phyloP scores from a whole-genome alignment of 2,797 vertebrate species.

The Sphenopsis melanotis region DNA sequence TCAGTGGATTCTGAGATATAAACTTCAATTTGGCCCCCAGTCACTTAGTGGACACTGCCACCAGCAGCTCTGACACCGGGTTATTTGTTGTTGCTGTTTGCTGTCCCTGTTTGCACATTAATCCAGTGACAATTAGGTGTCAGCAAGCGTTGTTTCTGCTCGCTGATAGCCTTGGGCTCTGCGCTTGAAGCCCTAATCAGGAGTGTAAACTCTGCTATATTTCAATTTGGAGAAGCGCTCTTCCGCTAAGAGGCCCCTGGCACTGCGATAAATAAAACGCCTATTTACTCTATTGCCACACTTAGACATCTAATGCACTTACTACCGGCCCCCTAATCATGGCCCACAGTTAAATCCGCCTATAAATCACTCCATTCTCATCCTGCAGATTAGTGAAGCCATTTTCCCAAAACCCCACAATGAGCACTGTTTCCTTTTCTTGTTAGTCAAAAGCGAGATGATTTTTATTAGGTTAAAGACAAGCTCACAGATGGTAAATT shows the following conservation, averaged over 20 bases:
- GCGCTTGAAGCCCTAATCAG: conserved; percentile 98
- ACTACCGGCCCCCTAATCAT: conserved; percentile 92
- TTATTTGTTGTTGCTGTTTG: conserved; percentile 83
- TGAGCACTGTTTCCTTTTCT: conserved; percentile 93
- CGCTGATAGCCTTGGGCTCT: conserved; percentile 96
- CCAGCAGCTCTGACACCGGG: conserved; percentile 78
- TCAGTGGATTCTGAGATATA: conserved; percentile 71
- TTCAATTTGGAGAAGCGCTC: conserved; percentile 99
- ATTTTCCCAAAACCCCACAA: conserved; percentile 93
- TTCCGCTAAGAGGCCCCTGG: conserved; percentile 99
- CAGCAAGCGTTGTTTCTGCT: conserved; percentile 89
- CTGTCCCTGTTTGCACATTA: conserved; percentile 92
- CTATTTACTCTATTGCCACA: conserved; percentile 98
- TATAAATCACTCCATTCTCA: conserved; percentile 93
- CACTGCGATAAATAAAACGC: conserved; percentile 99
- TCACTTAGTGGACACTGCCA: conserved; percentile 82
- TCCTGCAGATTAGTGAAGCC: conserved; percentile 93
- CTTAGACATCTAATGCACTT: conserved; percentile 90
- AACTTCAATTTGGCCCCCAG: conserved; percentile 79
- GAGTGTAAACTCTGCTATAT: conserved; percentile 99
- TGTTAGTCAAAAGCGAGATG: conserved; percentile 84
- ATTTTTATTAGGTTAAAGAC: conserved; percentile 89
- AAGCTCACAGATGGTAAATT: conserved; percentile 90
- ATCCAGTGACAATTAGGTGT: conserved; percentile 97
- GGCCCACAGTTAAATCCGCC: conserved; percentile 86